A percentile compares a stretch with the other conserved stretches of the same genome.
phyloP scores from a whole-genome alignment of 2,888 invertebrate genomes.

The Galerucella nymphaeae region DNA sequence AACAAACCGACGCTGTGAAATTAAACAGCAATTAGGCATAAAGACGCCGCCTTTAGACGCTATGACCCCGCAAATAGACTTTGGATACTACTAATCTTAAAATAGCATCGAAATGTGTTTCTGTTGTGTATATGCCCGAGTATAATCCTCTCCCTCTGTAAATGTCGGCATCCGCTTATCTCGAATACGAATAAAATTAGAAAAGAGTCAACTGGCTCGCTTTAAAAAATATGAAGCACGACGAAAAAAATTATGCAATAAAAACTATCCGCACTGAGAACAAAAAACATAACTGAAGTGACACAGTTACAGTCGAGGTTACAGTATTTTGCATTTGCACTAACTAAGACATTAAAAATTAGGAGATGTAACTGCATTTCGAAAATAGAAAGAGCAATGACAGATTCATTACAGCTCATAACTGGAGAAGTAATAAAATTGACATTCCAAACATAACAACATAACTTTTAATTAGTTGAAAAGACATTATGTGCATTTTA shows the following conservation, averaged over 20 bases:
- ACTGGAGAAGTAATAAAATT: slow-evolving; percentile 7
- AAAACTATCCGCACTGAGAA: too few species aligned
- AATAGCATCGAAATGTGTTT: slow-evolving; percentile 32
- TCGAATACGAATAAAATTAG: neutral
- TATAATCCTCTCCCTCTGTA: neutral
- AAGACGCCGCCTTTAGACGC: slow-evolving; percentile 52
- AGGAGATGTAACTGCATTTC: too few species aligned
- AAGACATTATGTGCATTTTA: neutral
- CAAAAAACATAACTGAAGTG: too few species aligned
- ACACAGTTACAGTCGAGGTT: too few species aligned
- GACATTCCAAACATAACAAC: slow-evolving; percentile 9
- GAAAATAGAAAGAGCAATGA: slow-evolving; percentile 11
- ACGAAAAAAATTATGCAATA: too few species aligned
- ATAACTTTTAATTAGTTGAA: neutral
- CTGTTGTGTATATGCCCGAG: neutral
- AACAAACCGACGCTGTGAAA: slow-evolving; percentile 52
- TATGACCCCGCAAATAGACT: slow-evolving; percentile 51
- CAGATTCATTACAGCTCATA: slow-evolving; percentile 8
- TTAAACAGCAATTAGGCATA: slow-evolving; percentile 54
- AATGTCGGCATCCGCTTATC: neutral
- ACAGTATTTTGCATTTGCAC: too few species aligned
- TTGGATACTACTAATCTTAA: slow-evolving; percentile 34
- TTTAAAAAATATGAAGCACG: too few species aligned
- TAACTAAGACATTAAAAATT: neutral
- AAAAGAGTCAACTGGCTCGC: neutral